Conservation (phyloP, 2,888 invertebrate species). For the Gortyna flavago region DNA sequence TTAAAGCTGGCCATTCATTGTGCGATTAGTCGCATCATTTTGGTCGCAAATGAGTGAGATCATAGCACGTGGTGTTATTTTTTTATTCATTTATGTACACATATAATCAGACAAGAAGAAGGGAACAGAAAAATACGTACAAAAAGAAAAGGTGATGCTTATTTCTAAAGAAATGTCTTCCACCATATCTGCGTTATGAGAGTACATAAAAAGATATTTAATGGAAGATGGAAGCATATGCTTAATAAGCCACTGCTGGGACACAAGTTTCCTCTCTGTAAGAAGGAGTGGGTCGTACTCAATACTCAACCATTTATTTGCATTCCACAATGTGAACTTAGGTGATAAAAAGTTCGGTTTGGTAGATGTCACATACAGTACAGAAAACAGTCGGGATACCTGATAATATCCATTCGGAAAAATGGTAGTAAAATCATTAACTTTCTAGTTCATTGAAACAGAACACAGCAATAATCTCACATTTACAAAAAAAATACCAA, state of each 20-base stretch:
- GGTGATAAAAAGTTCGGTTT: no score
- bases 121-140: no score
- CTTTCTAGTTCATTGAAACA: background rate
- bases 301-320: no score
- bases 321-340: no score
- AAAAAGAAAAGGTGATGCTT: no score
- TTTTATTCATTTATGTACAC: background rate
- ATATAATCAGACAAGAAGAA: background rate
- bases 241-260: no score
- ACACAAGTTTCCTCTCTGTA: no score
- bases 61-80: no score
- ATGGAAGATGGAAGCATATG: background rate
- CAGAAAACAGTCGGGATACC: background rate
- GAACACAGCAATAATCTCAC: background rate
- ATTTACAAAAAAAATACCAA: background rate
- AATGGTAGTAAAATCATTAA: background rate
- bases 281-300: no score
- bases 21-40: constrained; percentile 26
- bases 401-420: background rate
- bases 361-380: no score
- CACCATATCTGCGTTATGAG: no score
- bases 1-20: constrained; percentile 65
- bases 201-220: background rate
- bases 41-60: constrained; percentile 6
- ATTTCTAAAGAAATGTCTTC: background rate